Conservation (phyloP, 2,113 vertebrate genomes). For the Argyrosomus japonicus region DNA sequence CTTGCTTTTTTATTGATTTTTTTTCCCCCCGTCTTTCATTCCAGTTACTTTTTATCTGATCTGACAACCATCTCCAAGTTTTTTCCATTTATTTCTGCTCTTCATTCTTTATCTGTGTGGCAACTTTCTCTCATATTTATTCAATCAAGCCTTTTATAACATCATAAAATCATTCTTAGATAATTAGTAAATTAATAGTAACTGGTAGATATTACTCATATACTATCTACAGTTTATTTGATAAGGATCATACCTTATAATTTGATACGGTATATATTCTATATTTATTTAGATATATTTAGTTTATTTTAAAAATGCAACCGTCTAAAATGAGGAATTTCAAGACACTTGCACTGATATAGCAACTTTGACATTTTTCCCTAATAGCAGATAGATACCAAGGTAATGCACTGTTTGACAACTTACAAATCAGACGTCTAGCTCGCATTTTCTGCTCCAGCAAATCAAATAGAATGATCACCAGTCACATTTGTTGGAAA, state of each 20-base stretch:
- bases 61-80: conserved; percentile 19
- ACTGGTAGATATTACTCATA: no score
- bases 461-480: conserved; percentile 37
- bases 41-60: conserved; percentile 46
- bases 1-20: conserved; percentile 55
- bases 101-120: neutral
- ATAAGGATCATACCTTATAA: no score
- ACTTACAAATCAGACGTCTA: conserved; percentile 44
- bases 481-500: conserved; percentile 12
- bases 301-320: neutral
- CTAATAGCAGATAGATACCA: conserved; percentile 1
- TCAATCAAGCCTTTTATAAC: neutral
- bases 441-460: conserved; percentile 40
- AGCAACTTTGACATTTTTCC: conserved; percentile 27
- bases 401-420: conserved; percentile 26
- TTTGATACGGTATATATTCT: no score
- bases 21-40: conserved; percentile 28
- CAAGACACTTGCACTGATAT: conserved; percentile 1
- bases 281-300: neutral
- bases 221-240: neutral
- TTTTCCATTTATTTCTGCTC: conserved; percentile 28
- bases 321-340: neutral
- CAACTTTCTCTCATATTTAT: neutral
- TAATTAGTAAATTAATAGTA: neutral
- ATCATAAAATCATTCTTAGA: neutral